phyloP scores from a whole-genome alignment of 2,113 vertebrate species.

The Protobothrops mucrosquamatus region DNA sequence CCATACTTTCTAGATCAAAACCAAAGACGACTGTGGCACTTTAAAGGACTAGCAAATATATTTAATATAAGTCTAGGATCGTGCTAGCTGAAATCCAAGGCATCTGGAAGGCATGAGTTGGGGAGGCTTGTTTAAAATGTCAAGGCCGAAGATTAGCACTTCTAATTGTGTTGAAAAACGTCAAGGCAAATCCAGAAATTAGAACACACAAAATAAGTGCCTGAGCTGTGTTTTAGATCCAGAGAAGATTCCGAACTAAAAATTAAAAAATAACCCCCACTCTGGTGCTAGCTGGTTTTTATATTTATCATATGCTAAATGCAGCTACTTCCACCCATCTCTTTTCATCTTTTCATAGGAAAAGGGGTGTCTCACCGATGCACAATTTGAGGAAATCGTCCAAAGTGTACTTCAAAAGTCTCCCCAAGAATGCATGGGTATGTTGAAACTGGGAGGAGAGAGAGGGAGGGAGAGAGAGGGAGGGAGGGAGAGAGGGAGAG shows the following conservation, averaged over 20 bases:
- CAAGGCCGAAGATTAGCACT: neutral
- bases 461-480: rapidly evolving
- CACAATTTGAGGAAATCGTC: slow-evolving; percentile 62
- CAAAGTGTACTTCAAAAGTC: slow-evolving; percentile 58
- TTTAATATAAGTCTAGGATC: neutral
- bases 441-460: neutral
- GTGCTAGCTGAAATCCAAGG: neutral
- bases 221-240: neutral
- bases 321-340: neutral
- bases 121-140: neutral
- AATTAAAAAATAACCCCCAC: neutral
- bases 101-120: neutral
- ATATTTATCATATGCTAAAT: neutral
- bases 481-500: neutral
- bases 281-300: neutral
- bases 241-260: neutral
- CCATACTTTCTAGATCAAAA: neutral
- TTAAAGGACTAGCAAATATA: neutral
- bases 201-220: neutral
- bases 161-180: neutral
- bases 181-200: neutral
- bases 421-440: slow-evolving; percentile 51
- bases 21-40: neutral
- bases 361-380: slow-evolving; percentile 38
- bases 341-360: slow-evolving; percentile 40